Percentiles rank a stretch among this genome's conserved stretches.
phyloP scores from a whole-genome alignment of 2,113 vertebrate species.

The Tauraco erythrolophus region DNA sequence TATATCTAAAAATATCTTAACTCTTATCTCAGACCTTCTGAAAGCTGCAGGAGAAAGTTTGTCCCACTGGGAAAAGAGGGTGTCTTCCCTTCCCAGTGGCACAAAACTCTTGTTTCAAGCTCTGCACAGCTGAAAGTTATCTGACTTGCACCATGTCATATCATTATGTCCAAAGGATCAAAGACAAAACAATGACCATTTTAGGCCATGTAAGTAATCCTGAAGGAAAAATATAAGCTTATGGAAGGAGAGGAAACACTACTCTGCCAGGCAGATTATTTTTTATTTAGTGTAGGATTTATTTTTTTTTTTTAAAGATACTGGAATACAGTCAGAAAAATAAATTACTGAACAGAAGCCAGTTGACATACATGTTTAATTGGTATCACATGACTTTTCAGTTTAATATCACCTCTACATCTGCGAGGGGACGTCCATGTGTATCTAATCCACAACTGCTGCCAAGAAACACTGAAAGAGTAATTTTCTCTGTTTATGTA shows the following conservation, averaged over 20 bases:
- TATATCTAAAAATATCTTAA: not conserved
- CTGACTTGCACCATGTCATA: not conserved
- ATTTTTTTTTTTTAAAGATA: not conserved
- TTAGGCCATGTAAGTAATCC: not conserved
- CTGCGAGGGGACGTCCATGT: constrained; percentile 6
- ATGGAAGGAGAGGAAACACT: not conserved
- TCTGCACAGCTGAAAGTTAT: not conserved
- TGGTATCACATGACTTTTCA: constrained; percentile 38
- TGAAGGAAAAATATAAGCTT: not conserved
- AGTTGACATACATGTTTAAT: constrained; percentile 18
- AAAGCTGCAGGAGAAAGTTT: not conserved
- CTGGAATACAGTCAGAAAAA: not conserved
- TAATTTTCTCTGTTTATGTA: constrained; percentile 58
- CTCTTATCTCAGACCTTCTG: constrained; percentile 14
- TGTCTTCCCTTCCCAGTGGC: not conserved
- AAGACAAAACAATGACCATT: not conserved
- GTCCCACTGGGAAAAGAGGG: not conserved
- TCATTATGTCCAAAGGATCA: not conserved
- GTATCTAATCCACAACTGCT: constrained; percentile 21
- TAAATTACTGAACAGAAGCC: constrained; percentile 22
- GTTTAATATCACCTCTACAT: constrained; percentile 55
- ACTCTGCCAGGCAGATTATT: not conserved
- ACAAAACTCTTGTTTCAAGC: not conserved
- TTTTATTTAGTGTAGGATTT: not conserved
- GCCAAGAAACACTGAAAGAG: constrained; percentile 47